A percentile compares a stretch with the other conserved stretches of the same genome.
These are phyloP conservation scores for Paramormyrops hopkinsi DNA, from an alignment of 2,797 vertebrate genomes.

Conservation along the genomic window DNA sequence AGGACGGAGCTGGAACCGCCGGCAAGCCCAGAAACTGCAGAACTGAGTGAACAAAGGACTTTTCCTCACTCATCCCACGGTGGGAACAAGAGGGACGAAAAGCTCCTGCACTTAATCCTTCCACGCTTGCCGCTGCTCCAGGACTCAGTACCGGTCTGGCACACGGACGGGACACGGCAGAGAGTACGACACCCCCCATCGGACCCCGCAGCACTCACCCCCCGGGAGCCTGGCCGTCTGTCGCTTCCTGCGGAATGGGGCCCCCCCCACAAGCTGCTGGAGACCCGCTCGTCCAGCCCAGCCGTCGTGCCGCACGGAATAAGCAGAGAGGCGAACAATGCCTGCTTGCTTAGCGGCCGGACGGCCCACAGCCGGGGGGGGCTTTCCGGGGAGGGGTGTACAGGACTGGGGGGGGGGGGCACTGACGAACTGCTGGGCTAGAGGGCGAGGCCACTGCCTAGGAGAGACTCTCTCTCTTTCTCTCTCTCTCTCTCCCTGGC, in stretches of 20 bases:
- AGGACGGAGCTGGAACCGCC: not conserved
- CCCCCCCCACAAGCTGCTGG: conserved; percentile 6
- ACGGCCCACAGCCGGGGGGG: conserved; percentile 10
- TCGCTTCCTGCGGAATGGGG: not conserved
- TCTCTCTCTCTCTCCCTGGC: not conserved
- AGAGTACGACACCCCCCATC: not conserved
- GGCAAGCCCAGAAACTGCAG: not conserved
- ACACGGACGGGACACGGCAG: not conserved
- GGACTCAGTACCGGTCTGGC: not conserved
- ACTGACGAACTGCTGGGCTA: conserved; percentile 45
- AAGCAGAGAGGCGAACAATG: conserved; percentile 58
- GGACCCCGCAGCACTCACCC: conserved; percentile 45
- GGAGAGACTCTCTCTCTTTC: not conserved
- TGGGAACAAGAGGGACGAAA: not conserved
- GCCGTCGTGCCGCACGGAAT: conserved; percentile 40
- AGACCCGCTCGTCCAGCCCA: conserved; percentile 22
- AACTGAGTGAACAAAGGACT: not conserved
- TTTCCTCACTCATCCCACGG: not conserved
- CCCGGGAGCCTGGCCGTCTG: not conserved
- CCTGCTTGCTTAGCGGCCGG: conserved; percentile 43
- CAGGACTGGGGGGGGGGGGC: not conserved
- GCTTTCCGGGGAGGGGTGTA: not conserved
- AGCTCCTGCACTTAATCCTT: not conserved
- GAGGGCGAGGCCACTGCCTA: conserved; percentile 50
- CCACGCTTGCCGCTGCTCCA: not conserved